A percentile compares a stretch with the other conserved stretches of the same genome.
These are phyloP conservation scores for Eueremaeus valkanovi DNA, from an alignment of 2,888 invertebrate genomes.

Conservation along the genomic window DNA sequence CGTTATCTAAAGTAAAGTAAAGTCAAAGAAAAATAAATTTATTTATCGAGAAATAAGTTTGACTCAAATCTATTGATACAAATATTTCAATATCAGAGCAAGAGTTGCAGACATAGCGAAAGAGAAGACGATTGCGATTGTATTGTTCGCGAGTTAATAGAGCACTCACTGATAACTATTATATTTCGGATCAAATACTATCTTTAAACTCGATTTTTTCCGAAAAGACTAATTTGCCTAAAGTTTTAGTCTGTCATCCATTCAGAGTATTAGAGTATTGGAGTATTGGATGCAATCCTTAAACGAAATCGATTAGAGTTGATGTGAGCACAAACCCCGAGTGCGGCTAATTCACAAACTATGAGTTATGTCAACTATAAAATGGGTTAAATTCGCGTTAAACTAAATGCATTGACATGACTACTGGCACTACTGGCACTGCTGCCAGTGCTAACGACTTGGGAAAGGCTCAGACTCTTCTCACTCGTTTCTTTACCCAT, in stretches of 20 bases:
- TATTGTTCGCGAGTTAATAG: neutral
- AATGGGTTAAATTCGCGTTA: no score
- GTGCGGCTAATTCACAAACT: constrained; percentile 30
- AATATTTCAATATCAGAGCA: no score
- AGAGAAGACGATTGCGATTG: no score
- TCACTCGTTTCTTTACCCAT: neutral
- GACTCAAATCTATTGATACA: no score
- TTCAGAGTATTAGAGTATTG: neutral
- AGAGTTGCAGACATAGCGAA: no score
- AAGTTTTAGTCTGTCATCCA: neutral
- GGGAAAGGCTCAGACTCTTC: neutral
- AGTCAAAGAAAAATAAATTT: no score
- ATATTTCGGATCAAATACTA: neutral
- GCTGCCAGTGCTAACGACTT: neutral
- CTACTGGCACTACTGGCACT: neutral
- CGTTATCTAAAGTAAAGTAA: no score
- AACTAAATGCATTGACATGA: neutral
- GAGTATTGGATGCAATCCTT: neutral
- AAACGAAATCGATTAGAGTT: constrained; percentile 24
- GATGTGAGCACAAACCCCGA: neutral
- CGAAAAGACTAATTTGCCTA: neutral
- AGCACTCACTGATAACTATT: neutral
- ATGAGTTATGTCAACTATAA: constrained; percentile 36
- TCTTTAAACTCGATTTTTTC: neutral
- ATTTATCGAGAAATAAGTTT: no score